These are phyloP conservation scores for Echiichthys vipera DNA, from an alignment of 2,797 vertebrate species.

Conservation along the genomic window DNA sequence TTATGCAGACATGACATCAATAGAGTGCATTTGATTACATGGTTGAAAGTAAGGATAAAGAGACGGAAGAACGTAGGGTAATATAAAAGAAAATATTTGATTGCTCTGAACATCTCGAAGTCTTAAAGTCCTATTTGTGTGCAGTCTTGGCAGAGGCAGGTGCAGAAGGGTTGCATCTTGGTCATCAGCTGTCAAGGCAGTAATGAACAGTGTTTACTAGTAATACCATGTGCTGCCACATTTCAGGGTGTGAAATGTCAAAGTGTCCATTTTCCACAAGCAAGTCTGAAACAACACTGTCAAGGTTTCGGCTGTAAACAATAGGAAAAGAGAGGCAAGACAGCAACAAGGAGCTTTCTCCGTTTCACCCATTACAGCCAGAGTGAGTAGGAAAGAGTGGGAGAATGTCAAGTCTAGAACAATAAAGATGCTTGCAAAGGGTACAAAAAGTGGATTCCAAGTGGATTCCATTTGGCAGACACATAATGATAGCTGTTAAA, in stretches of 20 bases:
- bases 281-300: slow-evolving; percentile 62
- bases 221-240: slow-evolving; percentile 62
- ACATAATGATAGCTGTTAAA: slow-evolving; percentile 76
- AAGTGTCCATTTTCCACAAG: slow-evolving; percentile 68
- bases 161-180: slow-evolving; percentile 55
- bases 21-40: slow-evolving; percentile 74
- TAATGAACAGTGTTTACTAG: slow-evolving; percentile 75
- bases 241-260: slow-evolving; percentile 76
- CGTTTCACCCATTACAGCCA: slow-evolving; percentile 69
- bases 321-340: slow-evolving; percentile 53
- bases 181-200: slow-evolving; percentile 68
- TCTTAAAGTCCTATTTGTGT: slow-evolving; percentile 48
- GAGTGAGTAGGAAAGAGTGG: slow-evolving; percentile 53
- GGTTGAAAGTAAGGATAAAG: slow-evolving; percentile 47
- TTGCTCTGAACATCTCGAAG: slow-evolving; percentile 36
- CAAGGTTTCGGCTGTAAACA: slow-evolving; percentile 62
- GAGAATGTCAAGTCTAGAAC: slow-evolving; percentile 64
- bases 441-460: slow-evolving; percentile 60
- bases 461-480: slow-evolving; percentile 70
- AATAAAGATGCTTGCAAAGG: slow-evolving; percentile 58
- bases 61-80: slow-evolving; percentile 42
- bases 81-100: slow-evolving; percentile 41
- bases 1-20: slow-evolving; percentile 51
- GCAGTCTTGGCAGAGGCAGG: slow-evolving; percentile 39
- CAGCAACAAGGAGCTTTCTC: slow-evolving; percentile 60